Evolutionary conservation across 2,888 invertebrate species (phyloP).

Genomic region (Zele albiditarsus): DNA sequence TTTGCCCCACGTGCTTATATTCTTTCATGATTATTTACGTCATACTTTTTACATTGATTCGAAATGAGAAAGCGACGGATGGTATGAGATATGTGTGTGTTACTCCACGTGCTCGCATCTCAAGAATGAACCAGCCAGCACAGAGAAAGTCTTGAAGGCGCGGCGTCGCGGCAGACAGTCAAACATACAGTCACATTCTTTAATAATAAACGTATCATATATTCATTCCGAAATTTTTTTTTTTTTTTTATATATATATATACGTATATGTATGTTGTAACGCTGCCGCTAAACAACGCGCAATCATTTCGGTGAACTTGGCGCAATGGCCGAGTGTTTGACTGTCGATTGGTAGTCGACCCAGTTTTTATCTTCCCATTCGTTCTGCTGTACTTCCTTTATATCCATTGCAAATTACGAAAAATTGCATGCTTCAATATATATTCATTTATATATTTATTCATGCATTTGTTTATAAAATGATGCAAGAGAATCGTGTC

Average conservation of each 20-base stretch:
- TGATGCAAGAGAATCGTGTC: conserved; percentile 6
- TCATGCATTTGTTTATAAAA: background rate
- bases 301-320: conserved; percentile 13
- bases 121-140: background rate
- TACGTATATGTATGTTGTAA: background rate
- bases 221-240: background rate
- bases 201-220: conserved; percentile 2
- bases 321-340: background rate
- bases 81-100: background rate
- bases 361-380: background rate
- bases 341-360: background rate
- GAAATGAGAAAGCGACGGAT: conserved; percentile 1
- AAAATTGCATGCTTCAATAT: background rate
- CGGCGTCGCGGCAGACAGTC: background rate
- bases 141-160: conserved; percentile 1
- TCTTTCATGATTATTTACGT: background rate
- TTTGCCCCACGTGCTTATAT: background rate
- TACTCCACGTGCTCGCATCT: conserved; percentile 5
- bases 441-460: background rate
- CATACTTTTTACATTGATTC: conserved; percentile 7
- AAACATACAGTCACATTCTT: conserved; percentile 5
- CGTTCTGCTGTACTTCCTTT: background rate
- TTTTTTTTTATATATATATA: background rate
- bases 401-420: background rate
- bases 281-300: background rate